Conservation (phyloP, 2,113 vertebrate species). For the Podarcis muralis region DNA sequence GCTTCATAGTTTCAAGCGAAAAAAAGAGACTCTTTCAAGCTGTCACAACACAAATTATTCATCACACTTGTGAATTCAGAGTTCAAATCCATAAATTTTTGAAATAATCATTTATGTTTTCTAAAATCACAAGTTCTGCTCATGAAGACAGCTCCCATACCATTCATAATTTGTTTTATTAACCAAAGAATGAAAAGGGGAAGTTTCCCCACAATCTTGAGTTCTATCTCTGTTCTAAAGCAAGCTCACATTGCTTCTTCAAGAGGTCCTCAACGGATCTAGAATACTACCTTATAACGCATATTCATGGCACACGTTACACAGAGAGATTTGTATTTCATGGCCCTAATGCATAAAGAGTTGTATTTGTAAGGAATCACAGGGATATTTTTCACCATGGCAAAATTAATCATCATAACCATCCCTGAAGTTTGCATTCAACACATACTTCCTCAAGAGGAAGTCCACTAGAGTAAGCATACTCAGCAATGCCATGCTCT, state of each 20-base stretch:
- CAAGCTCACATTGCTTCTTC: background rate
- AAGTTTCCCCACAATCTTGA: background rate
- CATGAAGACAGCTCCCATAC: background rate
- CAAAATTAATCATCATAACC: background rate
- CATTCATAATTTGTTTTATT: too few species aligned
- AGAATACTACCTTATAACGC: background rate
- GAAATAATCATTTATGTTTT: rapidly evolving
- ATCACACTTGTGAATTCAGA: background rate
- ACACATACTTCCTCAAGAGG: background rate
- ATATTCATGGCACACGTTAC: background rate
- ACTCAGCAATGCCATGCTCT: background rate
- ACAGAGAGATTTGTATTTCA: background rate
- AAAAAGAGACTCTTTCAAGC: background rate
- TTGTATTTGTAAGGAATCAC: background rate
- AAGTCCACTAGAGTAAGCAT: background rate
- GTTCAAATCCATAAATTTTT: background rate
- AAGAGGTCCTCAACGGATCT: background rate
- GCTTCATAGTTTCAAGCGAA: rapidly evolving
- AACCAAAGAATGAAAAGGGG: background rate
- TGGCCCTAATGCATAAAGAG: background rate
- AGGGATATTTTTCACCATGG: background rate
- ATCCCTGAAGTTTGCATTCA: background rate
- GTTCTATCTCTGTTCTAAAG: background rate
- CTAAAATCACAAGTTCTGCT: background rate
- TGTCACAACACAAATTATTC: background rate